phyloP scores from a whole-genome alignment of 2,888 invertebrate species.

The Epinotia bilunana region DNA sequence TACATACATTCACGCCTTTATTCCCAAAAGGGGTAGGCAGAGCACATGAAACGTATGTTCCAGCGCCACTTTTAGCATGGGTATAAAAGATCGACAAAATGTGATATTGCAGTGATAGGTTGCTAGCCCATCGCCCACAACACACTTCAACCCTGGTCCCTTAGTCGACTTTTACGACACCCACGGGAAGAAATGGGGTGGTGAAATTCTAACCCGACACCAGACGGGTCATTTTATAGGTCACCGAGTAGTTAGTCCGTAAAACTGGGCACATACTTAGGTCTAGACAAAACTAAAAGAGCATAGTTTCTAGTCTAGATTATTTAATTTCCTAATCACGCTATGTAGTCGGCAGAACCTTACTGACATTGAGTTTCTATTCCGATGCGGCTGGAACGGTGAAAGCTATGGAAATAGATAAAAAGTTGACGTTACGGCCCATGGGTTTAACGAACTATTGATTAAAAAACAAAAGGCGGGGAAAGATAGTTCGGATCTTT shows the following conservation, averaged over 20 bases:
- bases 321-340: slow-evolving; percentile 30
- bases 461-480: slow-evolving; percentile 14
- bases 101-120: no score
- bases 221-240: no score
- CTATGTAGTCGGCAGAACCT: slow-evolving; percentile 50
- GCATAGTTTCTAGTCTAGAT: slow-evolving; percentile 17
- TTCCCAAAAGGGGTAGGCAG: no score
- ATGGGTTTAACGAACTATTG: slow-evolving; percentile 31
- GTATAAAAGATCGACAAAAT: no score
- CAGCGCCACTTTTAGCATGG: no score
- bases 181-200: no score
- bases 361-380: slow-evolving; percentile 56
- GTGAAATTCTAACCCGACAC: no score
- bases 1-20: no score
- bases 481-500: slow-evolving; percentile 6
- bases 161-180: no score
- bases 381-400: slow-evolving; percentile 52
- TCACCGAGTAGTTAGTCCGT: background rate
- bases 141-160: no score
- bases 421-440: slow-evolving; percentile 42
- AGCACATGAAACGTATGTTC: no score
- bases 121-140: no score
- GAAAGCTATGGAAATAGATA: slow-evolving; percentile 56
- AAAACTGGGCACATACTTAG: background rate
- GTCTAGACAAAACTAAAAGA: background rate